Evolutionary conservation across 2,113 vertebrate species (phyloP).

Genomic region (Nansenia antarctica): DNA sequence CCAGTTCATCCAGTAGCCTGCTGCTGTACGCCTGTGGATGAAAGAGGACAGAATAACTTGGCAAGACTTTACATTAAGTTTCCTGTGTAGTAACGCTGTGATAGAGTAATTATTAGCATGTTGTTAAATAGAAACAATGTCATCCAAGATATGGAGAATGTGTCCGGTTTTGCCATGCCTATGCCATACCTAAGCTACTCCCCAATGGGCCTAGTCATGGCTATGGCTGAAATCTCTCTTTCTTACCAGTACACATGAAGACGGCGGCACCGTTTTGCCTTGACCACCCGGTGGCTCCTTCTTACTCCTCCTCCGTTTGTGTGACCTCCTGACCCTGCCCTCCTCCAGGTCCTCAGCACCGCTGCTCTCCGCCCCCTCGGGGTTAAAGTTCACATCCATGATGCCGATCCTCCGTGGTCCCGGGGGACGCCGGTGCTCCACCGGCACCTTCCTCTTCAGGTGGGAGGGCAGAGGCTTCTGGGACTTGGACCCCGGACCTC

Average conservation of each 20-base stretch:
- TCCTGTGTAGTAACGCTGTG: too few relatives aligned
- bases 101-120: too few relatives aligned
- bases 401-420: constrained; percentile 42
- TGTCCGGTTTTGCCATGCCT: too few relatives aligned
- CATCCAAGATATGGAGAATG: neutral
- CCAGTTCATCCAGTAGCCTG: constrained; percentile 23
- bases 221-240: neutral
- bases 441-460: constrained; percentile 56
- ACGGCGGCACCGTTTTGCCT: neutral
- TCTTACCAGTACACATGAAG: constrained; percentile 47
- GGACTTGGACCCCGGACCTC: constrained; percentile 24
- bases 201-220: neutral
- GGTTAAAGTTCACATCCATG: constrained; percentile 64
- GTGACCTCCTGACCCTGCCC: constrained; percentile 42
- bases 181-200: too few relatives aligned
- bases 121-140: neutral
- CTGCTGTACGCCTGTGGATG: constrained; percentile 54
- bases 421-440: constrained; percentile 39
- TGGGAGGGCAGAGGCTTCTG: constrained; percentile 44
- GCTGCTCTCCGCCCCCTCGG: constrained; percentile 39
- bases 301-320: constrained; percentile 50
- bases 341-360: constrained; percentile 25
- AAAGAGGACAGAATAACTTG: neutral
- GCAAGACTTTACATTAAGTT: too few relatives aligned
- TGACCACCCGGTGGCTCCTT: constrained; percentile 20